Percentiles rank a stretch among this genome's conserved stretches.
These are phyloP conservation scores for Aplodontia rufa DNA, from an alignment of 2,113 vertebrate species.

Conservation along the genomic window DNA sequence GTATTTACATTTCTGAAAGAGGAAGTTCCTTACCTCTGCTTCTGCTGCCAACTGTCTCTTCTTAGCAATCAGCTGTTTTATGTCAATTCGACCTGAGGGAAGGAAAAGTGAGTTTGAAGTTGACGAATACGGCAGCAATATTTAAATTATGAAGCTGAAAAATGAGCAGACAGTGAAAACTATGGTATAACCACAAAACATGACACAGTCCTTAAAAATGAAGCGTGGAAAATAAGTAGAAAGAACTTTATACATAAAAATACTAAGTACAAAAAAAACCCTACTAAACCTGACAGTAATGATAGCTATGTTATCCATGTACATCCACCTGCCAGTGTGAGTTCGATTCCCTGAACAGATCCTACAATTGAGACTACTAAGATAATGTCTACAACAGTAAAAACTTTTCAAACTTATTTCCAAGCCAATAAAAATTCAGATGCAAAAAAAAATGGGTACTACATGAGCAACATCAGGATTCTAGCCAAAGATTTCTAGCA, in stretches of 20 bases:
- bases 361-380: neutral
- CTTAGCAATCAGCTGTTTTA: constrained; percentile 82
- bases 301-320: neutral
- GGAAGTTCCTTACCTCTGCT: constrained; percentile 84
- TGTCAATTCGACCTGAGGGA: constrained; percentile 82
- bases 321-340: neutral
- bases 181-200: neutral
- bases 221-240: neutral
- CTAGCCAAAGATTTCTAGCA: neutral
- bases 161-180: constrained; percentile 6
- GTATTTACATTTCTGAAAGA: neutral
- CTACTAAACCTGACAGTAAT: neutral
- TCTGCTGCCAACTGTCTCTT: constrained; percentile 86
- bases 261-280: neutral
- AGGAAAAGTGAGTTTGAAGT: constrained; percentile 52
- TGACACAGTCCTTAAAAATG: neutral
- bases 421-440: neutral
- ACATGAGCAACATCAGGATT: neutral
- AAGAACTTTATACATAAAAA: constrained; percentile 2
- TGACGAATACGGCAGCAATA: neutral
- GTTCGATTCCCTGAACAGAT: neutral
- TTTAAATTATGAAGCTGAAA: constrained; percentile 40
- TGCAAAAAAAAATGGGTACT: neutral
- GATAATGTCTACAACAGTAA: neutral
- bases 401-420: neutral